Percentiles rank a stretch among this genome's conserved stretches.
These are phyloP conservation scores for Leucozona laternaria DNA, from an alignment of 2,888 invertebrate genomes.

Conservation along the genomic window DNA sequence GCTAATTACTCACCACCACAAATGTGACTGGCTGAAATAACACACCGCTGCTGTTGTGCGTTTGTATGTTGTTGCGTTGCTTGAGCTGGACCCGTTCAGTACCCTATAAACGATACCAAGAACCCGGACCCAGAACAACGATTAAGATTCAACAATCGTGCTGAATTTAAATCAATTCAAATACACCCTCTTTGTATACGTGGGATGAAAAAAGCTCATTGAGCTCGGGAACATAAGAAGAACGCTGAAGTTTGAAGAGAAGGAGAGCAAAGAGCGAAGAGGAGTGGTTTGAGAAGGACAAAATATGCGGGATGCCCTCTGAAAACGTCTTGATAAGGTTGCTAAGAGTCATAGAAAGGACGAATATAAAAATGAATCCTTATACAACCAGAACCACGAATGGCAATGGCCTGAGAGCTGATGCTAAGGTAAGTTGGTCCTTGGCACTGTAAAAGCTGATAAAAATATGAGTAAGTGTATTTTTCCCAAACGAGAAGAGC, in stretches of 20 bases:
- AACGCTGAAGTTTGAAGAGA: background rate
- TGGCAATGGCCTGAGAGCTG: slow-evolving; percentile 1
- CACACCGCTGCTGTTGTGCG: slow-evolving; percentile 10
- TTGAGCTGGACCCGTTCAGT: background rate
- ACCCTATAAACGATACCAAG: slow-evolving; percentile 24
- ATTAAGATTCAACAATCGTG: slow-evolving; percentile 19
- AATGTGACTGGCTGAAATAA: slow-evolving; percentile 41
- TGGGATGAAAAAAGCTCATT: background rate
- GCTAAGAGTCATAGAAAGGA: slow-evolving; percentile 46
- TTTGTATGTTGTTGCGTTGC: slow-evolving; percentile 1
- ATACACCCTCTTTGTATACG: background rate
- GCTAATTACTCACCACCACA: slow-evolving; percentile 61
- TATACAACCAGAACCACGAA: slow-evolving; percentile 34
- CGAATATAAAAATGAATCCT: slow-evolving; percentile 36
- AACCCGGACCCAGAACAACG: slow-evolving; percentile 2
- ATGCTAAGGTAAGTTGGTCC: slow-evolving; percentile 11
- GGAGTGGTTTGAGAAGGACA: background rate
- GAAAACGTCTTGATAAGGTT: slow-evolving; percentile 70
- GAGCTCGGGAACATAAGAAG: background rate
- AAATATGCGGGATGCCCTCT: slow-evolving; percentile 34
- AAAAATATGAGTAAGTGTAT: slow-evolving; percentile 59
- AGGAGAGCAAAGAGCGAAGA: too few species aligned
- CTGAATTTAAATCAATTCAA: slow-evolving; percentile 69
- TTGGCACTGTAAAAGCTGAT: slow-evolving; percentile 19
- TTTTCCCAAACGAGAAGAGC: slow-evolving; percentile 46